phyloP scores from a whole-genome alignment of 2,888 invertebrate genomes.

The Allacma fusca region DNA sequence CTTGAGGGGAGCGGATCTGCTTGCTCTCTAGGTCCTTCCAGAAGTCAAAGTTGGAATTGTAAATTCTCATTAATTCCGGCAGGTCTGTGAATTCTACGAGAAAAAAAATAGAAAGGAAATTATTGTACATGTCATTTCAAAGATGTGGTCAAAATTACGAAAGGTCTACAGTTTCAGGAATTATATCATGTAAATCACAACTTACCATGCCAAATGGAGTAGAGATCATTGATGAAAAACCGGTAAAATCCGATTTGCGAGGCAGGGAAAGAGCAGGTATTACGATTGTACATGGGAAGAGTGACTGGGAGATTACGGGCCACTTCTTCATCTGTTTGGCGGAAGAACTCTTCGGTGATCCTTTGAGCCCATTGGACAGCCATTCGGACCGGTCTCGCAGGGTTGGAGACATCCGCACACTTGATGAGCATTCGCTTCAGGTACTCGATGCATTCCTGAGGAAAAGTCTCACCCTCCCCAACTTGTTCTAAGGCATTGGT shows the following conservation, averaged over 20 bases:
- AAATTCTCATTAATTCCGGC: slow-evolving; percentile 85
- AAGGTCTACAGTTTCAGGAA: too few relatives aligned
- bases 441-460: slow-evolving; percentile 2
- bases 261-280: slow-evolving; percentile 94
- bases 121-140: too few relatives aligned
- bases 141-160: not conserved
- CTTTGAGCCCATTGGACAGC: slow-evolving; percentile 87
- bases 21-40: slow-evolving; percentile 77
- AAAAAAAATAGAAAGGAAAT: not conserved
- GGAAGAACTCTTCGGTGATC: slow-evolving; percentile 97
- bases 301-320: slow-evolving; percentile 87
- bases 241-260: slow-evolving; percentile 98
- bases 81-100: slow-evolving; percentile 85
- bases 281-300: slow-evolving; percentile 97
- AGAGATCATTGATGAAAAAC: slow-evolving; percentile 96
- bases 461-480: not conserved
- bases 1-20: slow-evolving; percentile 58
- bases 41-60: slow-evolving; percentile 85
- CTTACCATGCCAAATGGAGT: slow-evolving; percentile 89
- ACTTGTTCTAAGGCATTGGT: not conserved
- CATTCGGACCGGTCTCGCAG: slow-evolving; percentile 29
- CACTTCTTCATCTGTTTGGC: slow-evolving; percentile 96
- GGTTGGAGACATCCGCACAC: slow-evolving; percentile 42
- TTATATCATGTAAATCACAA: too few relatives aligned
- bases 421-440: slow-evolving; percentile 43